Evolutionary conservation across 2,888 invertebrate genomes (phyloP).

Genomic region (Sinelater perroti): DNA sequence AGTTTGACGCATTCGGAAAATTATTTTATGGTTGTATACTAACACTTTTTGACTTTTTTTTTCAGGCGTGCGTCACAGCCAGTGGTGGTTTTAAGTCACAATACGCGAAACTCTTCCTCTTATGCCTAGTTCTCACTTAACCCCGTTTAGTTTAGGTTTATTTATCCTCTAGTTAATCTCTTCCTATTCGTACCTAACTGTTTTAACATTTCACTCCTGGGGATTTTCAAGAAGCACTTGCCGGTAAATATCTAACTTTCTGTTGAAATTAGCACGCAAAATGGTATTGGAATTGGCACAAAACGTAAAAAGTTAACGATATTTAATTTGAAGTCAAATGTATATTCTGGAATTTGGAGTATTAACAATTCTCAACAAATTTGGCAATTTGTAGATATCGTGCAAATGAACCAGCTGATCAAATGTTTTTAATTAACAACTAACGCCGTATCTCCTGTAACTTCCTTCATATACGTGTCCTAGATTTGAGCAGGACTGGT

Average conservation of each 20-base stretch:
- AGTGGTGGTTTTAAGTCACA: constrained; percentile 38
- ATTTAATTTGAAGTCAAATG: not conserved
- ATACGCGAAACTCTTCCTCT: constrained; percentile 50
- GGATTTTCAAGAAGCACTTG: constrained; percentile 28
- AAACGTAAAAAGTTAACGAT: no score
- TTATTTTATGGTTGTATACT: constrained; percentile 37
- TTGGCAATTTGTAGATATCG: no score
- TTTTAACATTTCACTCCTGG: constrained; percentile 35
- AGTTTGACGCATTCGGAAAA: constrained; percentile 25
- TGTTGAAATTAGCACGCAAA: not conserved
- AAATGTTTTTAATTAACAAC: no score
- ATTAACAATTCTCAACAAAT: no score
- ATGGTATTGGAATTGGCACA: not conserved
- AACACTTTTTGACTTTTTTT: constrained; percentile 51
- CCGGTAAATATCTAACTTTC: constrained; percentile 32
- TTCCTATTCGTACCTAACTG: constrained; percentile 29
- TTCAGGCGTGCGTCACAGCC: constrained; percentile 53
- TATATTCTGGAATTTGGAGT: not conserved
- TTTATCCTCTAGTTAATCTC: constrained; percentile 30
- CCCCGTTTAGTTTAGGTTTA: constrained; percentile 39
- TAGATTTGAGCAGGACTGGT: no score
- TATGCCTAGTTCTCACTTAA: constrained; percentile 46
- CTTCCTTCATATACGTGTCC: no score
- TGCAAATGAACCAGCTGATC: no score
- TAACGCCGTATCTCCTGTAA: no score